These are phyloP conservation scores for Spheniscus mendiculus DNA, from an alignment of 2,113 vertebrate species.

Conservation along the genomic window DNA sequence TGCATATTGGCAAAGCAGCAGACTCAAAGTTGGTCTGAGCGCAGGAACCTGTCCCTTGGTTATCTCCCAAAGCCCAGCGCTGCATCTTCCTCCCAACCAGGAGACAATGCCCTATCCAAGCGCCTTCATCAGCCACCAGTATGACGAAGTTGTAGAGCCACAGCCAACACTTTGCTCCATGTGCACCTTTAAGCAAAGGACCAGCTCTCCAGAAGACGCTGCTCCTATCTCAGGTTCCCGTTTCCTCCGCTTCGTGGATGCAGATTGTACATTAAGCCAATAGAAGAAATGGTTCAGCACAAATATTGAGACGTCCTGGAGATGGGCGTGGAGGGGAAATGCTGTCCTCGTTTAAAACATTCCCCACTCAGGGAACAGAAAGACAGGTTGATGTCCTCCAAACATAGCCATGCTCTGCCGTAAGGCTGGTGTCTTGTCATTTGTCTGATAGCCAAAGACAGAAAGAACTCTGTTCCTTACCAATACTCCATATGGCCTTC, in stretches of 20 bases:
- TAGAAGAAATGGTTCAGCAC: background rate
- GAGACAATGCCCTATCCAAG: background rate
- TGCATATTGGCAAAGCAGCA: background rate
- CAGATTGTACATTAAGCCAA: background rate
- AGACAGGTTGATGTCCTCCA: background rate
- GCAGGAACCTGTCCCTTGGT: background rate
- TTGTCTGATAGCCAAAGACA: background rate
- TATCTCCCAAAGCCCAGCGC: background rate
- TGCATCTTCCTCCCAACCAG: background rate
- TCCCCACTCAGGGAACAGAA: background rate
- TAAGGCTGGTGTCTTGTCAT: background rate
- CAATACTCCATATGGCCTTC: background rate
- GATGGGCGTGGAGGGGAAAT: background rate
- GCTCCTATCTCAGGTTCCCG: background rate
- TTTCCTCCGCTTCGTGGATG: background rate
- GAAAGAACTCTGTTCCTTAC: background rate
- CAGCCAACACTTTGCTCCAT: background rate
- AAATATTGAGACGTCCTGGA: background rate
- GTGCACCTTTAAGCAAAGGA: background rate
- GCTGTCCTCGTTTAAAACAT: background rate
- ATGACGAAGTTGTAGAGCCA: background rate
- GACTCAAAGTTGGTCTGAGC: background rate
- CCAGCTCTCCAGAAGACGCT: background rate
- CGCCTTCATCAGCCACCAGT: background rate
- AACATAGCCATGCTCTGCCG: background rate